Evolutionary conservation across 2,888 invertebrate species (phyloP).

Genomic region (Vandiemenella viatica): DNA sequence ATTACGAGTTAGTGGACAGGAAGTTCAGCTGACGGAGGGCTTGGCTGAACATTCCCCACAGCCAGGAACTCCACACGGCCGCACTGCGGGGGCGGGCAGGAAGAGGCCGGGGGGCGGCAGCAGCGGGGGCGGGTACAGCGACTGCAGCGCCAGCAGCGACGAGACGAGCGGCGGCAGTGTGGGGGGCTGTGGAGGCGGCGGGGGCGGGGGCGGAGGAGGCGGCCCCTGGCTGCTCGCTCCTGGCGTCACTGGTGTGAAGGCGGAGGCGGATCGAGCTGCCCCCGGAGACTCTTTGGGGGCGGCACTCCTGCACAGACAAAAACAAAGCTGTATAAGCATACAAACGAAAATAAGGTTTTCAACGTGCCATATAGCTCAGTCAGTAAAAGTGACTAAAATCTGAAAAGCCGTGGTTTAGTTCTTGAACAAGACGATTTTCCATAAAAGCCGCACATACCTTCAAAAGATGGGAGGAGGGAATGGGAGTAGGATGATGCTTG

Average conservation of each 20-base stretch:
- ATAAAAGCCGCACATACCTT: no score
- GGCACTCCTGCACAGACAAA: background rate
- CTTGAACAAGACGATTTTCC: no score
- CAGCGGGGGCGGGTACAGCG: background rate
- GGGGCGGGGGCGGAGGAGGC: background rate
- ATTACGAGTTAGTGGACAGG: no score
- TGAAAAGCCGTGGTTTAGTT: no score
- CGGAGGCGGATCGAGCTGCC: conserved; percentile 4
- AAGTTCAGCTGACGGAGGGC: no score
- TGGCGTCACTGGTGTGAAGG: conserved; percentile 14
- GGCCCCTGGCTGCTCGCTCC: background rate
- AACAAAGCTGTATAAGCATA: no score
- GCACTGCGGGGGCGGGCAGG: background rate
- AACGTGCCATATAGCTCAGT: no score
- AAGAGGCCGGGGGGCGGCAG: background rate
- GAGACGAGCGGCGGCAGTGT: background rate
- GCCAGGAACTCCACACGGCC: background rate
- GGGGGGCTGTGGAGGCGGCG: background rate
- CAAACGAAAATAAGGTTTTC: no score
- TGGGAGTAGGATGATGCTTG: no score
- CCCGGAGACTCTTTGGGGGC: background rate
- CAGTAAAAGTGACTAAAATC: no score
- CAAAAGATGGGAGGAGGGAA: no score
- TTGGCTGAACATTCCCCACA: no score
- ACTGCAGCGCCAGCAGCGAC: background rate